These are phyloP conservation scores for Ostrea denselamellosa DNA, from an alignment of 1,140 invertebrate genomes.

Conservation along the genomic window DNA sequence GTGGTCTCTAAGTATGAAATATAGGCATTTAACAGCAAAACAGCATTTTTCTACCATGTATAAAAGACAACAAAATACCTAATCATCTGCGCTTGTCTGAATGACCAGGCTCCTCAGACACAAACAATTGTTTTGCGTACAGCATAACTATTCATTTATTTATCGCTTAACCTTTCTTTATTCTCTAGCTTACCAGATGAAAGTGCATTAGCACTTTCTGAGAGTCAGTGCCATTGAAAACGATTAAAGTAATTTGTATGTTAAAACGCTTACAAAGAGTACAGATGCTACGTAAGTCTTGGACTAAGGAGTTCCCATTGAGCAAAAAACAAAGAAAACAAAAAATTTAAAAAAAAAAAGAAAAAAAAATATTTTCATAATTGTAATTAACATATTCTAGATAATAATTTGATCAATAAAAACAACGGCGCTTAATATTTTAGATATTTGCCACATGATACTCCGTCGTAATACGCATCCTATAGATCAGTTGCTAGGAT, in stretches of 20 bases:
- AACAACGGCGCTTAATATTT: not conserved
- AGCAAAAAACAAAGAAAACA: no score
- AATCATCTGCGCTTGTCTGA: constrained; percentile 16
- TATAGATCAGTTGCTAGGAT: not conserved
- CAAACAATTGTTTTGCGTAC: not conserved
- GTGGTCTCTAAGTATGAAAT: constrained; percentile 18
- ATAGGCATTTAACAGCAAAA: constrained; percentile 1
- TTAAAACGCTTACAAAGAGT: constrained; percentile 17
- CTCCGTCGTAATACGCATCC: not conserved
- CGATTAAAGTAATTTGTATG: constrained; percentile 31
- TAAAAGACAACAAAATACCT: not conserved
- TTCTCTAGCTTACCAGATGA: not conserved
- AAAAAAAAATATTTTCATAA: not conserved
- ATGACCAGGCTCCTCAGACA: constrained; percentile 10
- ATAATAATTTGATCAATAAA: constrained; percentile 12
- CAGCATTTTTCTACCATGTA: not conserved
- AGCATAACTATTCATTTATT: constrained; percentile 15
- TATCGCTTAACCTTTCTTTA: constrained; percentile 8
- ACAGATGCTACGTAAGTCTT: not conserved
- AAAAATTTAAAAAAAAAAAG: no score
- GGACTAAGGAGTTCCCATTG: not conserved
- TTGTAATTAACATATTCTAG: not conserved
- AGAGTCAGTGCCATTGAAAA: constrained; percentile 2
- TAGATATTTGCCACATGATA: not conserved
- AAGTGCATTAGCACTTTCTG: constrained; percentile 10